Evolutionary conservation across 2,888 invertebrate species (phyloP).

Genomic region (Ophion ellenae): DNA sequence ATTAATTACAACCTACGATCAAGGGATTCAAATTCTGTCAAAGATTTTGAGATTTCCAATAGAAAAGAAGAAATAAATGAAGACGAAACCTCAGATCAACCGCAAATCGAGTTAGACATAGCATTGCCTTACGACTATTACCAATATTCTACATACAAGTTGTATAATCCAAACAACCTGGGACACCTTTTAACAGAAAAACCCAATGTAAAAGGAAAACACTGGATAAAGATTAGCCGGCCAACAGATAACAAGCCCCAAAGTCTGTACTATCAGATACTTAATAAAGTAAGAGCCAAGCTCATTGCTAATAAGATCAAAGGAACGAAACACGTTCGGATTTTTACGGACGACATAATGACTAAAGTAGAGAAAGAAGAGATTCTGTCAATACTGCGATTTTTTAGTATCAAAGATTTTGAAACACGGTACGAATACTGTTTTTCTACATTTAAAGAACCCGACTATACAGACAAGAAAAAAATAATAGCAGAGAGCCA

Average conservation of each 20-base stretch:
- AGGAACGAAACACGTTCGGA: conserved; percentile 1
- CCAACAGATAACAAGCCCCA: too few species aligned
- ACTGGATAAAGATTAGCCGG: too few species aligned
- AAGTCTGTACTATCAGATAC: too few species aligned
- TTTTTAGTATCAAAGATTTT: conserved; percentile 33
- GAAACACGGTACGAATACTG: conserved; percentile 46
- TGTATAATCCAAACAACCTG: neutral
- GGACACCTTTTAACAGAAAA: neutral
- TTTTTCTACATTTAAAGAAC: conserved; percentile 46
- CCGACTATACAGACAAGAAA: conserved; percentile 47
- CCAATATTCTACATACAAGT: neutral
- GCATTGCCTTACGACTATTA: neutral
- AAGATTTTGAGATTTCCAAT: neutral
- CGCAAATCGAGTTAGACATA: neutral
- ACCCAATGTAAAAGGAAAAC: neutral
- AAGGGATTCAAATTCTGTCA: neutral
- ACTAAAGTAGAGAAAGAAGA: conserved; percentile 39
- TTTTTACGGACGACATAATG: neutral
- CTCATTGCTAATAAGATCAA: too few species aligned
- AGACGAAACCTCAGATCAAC: neutral
- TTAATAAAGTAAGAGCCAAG: too few species aligned
- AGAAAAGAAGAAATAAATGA: neutral
- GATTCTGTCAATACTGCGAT: conserved; percentile 46
- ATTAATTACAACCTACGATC: neutral
- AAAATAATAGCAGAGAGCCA: conserved; percentile 39